A percentile compares a stretch with the other conserved stretches of the same genome.
Conservation (phyloP, 2,888 invertebrate genomes). For the Epirrita christyi region DNA sequence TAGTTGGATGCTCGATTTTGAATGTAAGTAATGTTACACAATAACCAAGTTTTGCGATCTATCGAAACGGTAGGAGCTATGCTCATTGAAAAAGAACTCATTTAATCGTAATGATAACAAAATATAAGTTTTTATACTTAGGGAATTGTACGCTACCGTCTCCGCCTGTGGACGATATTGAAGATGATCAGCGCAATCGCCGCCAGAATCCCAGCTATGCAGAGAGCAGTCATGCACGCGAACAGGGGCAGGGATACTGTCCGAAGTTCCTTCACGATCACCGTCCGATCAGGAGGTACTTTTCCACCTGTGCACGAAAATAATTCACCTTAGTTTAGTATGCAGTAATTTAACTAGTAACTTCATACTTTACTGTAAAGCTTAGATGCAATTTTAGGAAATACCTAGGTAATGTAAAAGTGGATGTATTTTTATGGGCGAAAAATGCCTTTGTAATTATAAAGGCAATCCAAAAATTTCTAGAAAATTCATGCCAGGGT, state of each 20-base stretch:
- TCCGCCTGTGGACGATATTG: slow-evolving; percentile 95
- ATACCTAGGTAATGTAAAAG: not conserved
- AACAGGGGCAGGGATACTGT: slow-evolving; percentile 96
- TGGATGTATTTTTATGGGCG: not conserved
- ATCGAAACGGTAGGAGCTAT: no score
- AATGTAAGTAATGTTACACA: no score
- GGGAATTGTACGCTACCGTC: slow-evolving; percentile 88
- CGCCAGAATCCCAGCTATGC: slow-evolving; percentile 93
- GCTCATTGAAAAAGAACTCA: no score
- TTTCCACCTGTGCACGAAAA: slow-evolving; percentile 87
- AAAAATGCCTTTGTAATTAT: slow-evolving; percentile 24
- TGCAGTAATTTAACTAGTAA: no score
- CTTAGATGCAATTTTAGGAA: no score
- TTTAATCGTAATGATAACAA: no score
- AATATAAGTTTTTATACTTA: no score
- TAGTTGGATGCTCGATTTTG: no score
- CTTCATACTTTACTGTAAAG: no score
- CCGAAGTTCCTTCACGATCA: slow-evolving; percentile 92
- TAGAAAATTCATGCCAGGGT: slow-evolving; percentile 29
- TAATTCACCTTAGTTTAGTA: no score
- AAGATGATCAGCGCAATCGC: slow-evolving; percentile 95
- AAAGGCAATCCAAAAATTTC: slow-evolving; percentile 28
- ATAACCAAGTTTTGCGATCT: no score
- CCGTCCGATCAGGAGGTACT: slow-evolving; percentile 97
- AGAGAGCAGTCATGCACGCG: slow-evolving; percentile 96